These are phyloP conservation scores for Luscinia megarhynchos DNA, from an alignment of 2,797 vertebrate genomes.

Conservation along the genomic window DNA sequence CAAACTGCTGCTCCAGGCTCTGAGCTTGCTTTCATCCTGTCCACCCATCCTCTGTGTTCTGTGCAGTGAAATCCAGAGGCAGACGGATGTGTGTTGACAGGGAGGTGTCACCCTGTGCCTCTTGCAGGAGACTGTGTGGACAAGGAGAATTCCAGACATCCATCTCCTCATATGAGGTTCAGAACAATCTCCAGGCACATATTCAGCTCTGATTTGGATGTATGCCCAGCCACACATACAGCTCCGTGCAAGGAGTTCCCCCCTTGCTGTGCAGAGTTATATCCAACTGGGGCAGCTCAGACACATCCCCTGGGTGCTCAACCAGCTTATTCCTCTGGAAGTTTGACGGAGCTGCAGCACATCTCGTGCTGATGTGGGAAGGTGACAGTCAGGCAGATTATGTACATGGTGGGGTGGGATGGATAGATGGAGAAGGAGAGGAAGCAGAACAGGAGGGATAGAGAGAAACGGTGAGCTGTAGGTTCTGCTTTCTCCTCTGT, in stretches of 20 bases:
- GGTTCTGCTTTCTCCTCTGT: background rate
- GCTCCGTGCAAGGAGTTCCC: rapidly evolving
- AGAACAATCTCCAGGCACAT: background rate
- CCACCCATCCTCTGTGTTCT: rapidly evolving
- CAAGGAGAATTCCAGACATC: background rate
- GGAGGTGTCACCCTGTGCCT: rapidly evolving
- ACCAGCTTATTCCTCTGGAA: background rate
- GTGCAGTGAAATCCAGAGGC: background rate
- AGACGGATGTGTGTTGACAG: background rate
- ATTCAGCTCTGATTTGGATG: background rate
- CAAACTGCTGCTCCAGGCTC: rapidly evolving
- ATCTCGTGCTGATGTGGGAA: rapidly evolving
- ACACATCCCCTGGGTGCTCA: rapidly evolving
- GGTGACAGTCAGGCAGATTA: rapidly evolving
- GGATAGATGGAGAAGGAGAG: background rate
- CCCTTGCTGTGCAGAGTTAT: rapidly evolving
- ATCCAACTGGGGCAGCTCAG: rapidly evolving
- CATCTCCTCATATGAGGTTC: rapidly evolving
- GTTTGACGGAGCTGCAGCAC: background rate
- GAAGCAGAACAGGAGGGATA: background rate
- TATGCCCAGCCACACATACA: rapidly evolving
- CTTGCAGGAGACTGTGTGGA: background rate
- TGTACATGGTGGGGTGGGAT: too few species aligned
- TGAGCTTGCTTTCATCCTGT: background rate
- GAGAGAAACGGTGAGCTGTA: background rate